A percentile compares a stretch with the other conserved stretches of the same genome.
Evolutionary conservation across 2,888 invertebrate genomes (phyloP).

Genomic region (Limenitis camilla): DNA sequence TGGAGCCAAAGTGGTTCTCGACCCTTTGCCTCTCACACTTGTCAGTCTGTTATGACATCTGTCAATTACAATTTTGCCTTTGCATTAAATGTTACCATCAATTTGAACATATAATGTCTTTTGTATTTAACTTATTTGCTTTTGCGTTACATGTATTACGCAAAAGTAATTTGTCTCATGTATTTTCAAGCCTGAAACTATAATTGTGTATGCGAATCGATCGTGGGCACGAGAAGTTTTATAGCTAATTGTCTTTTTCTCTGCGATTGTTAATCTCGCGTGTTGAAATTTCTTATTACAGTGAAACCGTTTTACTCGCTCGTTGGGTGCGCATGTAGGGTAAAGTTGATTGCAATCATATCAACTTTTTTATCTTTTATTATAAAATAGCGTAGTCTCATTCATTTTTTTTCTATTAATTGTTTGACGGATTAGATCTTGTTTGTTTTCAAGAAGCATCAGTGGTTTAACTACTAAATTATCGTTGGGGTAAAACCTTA

Average conservation of each 20-base stretch:
- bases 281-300: slow-evolving; percentile 27
- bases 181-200: background rate
- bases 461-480: too few species aligned
- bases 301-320: slow-evolving; percentile 25
- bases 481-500: too few species aligned
- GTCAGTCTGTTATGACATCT: too few species aligned
- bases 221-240: slow-evolving; percentile 42
- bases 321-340: slow-evolving; percentile 24
- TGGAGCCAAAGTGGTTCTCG: too few species aligned
- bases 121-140: too few species aligned
- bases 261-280: slow-evolving; percentile 34
- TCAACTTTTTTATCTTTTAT: slow-evolving; percentile 14
- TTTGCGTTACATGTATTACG: background rate
- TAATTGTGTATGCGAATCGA: slow-evolving; percentile 33
- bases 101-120: background rate
- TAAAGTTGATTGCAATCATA: slow-evolving; percentile 24
- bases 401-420: too few species aligned
- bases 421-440: too few species aligned
- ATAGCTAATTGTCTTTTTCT: slow-evolving; percentile 37
- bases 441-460: too few species aligned
- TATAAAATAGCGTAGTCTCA: background rate
- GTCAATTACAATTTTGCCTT: too few species aligned
- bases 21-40: too few species aligned
- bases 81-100: too few species aligned
- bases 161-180: background rate